Evolutionary conservation across 2,113 vertebrate genomes (phyloP).

Genomic region (Kryptolebias marmoratus): DNA sequence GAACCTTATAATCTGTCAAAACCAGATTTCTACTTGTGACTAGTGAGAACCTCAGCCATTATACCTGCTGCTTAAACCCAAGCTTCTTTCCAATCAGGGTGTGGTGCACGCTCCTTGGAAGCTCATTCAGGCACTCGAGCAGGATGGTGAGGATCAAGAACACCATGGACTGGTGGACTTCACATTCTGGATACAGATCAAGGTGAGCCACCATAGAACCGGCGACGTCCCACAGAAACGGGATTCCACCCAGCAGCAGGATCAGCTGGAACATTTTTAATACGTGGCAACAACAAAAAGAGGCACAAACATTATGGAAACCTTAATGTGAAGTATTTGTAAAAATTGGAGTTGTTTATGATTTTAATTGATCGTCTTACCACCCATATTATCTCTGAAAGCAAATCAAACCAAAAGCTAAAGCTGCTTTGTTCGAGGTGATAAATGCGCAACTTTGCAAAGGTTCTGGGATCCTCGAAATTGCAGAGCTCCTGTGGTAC

Average conservation of each 20-base stretch:
- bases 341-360: no score
- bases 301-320: no score
- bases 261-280: slow-evolving; percentile 76
- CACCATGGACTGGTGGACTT: slow-evolving; percentile 92
- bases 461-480: slow-evolving; percentile 96
- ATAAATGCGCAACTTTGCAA: slow-evolving; percentile 97
- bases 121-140: slow-evolving; percentile 93
- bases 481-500: slow-evolving; percentile 91
- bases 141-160: slow-evolving; percentile 93
- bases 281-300: background rate
- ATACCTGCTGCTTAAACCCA: slow-evolving; percentile 98
- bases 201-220: slow-evolving; percentile 83
- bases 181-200: slow-evolving; percentile 89
- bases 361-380: no score
- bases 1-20: no score
- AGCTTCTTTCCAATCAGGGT: slow-evolving; percentile 98
- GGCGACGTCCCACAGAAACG: slow-evolving; percentile 91
- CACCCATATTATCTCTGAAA: slow-evolving; percentile 65
- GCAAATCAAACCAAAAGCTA: slow-evolving; percentile 94
- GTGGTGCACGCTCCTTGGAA: slow-evolving; percentile 97
- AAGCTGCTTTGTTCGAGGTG: slow-evolving; percentile 99
- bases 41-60: no score
- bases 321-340: no score
- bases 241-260: slow-evolving; percentile 94
- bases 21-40: no score